Conservation (phyloP, 1,140 invertebrate genomes). For the Drosophila biarmipes region DNA sequence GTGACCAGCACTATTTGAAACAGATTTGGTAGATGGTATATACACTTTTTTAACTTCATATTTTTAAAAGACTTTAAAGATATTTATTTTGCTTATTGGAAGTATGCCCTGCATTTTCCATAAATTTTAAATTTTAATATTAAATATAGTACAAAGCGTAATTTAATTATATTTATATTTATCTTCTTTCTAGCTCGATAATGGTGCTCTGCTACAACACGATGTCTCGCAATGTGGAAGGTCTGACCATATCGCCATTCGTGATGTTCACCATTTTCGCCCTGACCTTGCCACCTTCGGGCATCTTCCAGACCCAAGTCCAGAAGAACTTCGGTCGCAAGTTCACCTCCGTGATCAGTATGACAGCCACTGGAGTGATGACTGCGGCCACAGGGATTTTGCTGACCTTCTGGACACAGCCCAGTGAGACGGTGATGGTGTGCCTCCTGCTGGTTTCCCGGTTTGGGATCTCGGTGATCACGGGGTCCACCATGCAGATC, state of each 20-base stretch:
- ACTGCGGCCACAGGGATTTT: slow-evolving; percentile 52
- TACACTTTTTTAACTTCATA: no score
- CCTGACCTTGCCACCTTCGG: slow-evolving; percentile 86
- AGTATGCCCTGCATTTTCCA: no score
- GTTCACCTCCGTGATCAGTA: slow-evolving; percentile 85
- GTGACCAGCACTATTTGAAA: no score
- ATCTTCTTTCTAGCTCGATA: slow-evolving; percentile 85
- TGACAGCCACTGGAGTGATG: slow-evolving; percentile 63
- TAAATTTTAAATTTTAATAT: no score
- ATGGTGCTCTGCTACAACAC: slow-evolving; percentile 87
- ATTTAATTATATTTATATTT: no score
- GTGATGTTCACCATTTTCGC: slow-evolving; percentile 86
- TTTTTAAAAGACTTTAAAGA: no score
- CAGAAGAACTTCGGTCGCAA: slow-evolving; percentile 86
- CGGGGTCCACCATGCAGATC: slow-evolving; percentile 87
- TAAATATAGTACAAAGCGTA: no score
- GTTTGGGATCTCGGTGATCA: slow-evolving; percentile 87
- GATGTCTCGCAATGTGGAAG: slow-evolving; percentile 86
- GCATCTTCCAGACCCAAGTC: slow-evolving; percentile 85
- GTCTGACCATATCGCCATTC: slow-evolving; percentile 86
- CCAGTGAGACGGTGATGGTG: slow-evolving; percentile 49
- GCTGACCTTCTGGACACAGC: slow-evolving; percentile 40
- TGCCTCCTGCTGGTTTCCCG: slow-evolving; percentile 85
- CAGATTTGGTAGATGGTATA: no score
- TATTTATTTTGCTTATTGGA: no score